A percentile compares a stretch with the other conserved stretches of the same genome.
Evolutionary conservation across 2,888 invertebrate species (phyloP).

Genomic region (Rotaria macrura): DNA sequence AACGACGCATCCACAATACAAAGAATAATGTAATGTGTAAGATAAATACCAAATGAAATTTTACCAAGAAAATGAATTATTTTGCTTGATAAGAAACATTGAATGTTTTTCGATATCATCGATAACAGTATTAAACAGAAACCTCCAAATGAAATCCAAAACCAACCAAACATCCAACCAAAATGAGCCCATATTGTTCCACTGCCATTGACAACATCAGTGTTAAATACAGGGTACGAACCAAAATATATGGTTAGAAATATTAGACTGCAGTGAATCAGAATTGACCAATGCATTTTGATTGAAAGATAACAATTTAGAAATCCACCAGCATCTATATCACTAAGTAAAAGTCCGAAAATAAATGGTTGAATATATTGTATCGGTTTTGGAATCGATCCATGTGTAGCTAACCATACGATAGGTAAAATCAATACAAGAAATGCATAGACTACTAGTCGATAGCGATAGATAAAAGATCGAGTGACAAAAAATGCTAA

Average conservation of each 20-base stretch:
- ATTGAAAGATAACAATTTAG: background rate
- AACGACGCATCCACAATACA: background rate
- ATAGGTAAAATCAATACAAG: background rate
- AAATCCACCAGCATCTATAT: background rate
- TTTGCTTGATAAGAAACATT: background rate
- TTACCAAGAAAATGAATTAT: background rate
- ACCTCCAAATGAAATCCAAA: background rate
- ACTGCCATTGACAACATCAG: background rate
- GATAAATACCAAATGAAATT: background rate
- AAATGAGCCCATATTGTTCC: background rate
- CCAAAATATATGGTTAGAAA: background rate
- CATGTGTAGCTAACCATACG: background rate
- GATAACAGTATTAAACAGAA: background rate
- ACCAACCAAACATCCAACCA: background rate
- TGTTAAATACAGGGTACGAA: background rate
- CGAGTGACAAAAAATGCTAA: background rate
- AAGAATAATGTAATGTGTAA: background rate
- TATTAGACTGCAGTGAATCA: background rate
- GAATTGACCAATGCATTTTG: background rate
- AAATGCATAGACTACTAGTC: background rate
- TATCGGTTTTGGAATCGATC: background rate
- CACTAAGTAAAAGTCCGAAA: background rate
- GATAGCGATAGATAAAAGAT: background rate
- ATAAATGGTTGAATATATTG: background rate
- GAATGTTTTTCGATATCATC: background rate